A percentile compares a stretch with the other conserved stretches of the same genome.
Evolutionary conservation across 2,888 invertebrate genomes (phyloP).

Genomic region (Eristalis arbustorum): DNA sequence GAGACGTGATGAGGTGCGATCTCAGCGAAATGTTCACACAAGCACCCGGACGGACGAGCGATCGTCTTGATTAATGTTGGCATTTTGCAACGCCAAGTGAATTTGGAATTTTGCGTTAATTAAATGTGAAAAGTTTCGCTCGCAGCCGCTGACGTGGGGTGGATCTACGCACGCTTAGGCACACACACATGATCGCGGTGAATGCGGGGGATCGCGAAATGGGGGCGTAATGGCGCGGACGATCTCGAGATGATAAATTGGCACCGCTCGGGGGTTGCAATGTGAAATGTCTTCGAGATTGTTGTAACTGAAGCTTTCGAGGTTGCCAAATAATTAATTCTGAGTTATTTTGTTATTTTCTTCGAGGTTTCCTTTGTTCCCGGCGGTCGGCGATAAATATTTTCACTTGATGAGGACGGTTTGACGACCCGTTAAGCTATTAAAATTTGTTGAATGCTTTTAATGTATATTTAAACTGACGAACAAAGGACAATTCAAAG

Average conservation of each 20-base stretch:
- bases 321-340: slow-evolving; percentile 51
- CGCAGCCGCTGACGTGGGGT: background rate
- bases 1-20: slow-evolving; percentile 70
- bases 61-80: slow-evolving; percentile 68
- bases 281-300: slow-evolving; percentile 64
- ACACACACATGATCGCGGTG: background rate
- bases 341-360: background rate
- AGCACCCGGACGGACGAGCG: slow-evolving; percentile 44
- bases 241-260: slow-evolving; percentile 57
- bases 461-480: background rate
- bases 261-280: slow-evolving; percentile 56
- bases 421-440: slow-evolving; percentile 24
- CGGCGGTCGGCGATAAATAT: slow-evolving; percentile 19
- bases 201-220: background rate
- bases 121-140: slow-evolving; percentile 58
- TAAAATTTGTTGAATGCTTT: background rate
- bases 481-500: background rate
- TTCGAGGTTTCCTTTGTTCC: background rate
- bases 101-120: slow-evolving; percentile 64
- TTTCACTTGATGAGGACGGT: slow-evolving; percentile 16
- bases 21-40: slow-evolving; percentile 69
- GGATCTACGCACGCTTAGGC: slow-evolving; percentile 31
- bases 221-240: slow-evolving; percentile 7
- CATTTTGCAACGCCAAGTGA: slow-evolving; percentile 65
- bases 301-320: slow-evolving; percentile 48